Evolutionary conservation across 2,888 invertebrate genomes (phyloP), one percentile per base, ranked within the genome.

Genomic region (Brenthis daphne): DNA sequence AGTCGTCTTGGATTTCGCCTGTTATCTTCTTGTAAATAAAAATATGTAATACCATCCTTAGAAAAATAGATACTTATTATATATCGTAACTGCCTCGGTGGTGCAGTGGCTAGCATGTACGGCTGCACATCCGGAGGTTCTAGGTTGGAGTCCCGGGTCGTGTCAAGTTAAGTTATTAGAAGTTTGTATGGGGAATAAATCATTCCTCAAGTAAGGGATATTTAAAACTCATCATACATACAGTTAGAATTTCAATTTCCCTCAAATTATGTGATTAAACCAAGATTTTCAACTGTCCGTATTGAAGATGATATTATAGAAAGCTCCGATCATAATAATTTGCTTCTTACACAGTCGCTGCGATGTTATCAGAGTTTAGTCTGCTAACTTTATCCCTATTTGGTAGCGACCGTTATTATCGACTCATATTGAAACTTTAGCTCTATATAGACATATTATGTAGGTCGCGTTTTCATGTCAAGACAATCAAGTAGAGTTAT

Each of bases 401-500:
- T 61, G 61, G 67, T 37, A 24, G n/a, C 37, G 50, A 61, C 56
- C 67, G 67, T 61, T 67, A 67, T 50, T 33, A 56, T 67, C 50
- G n/a, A 67, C 56, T 67, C 43, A 61, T 67, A 67, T 67, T 63
- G 67, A 67, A 67, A 67, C 55, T 60, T 53, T 51, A 58, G 55
- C 61, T 53, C 2, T 33, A 61, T 63, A 69, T 53, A 65, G 65
- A 57, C 56, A 43, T 56, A 67, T 60, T 2, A 58, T 57, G 56
- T 67, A 66, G 69, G 69, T 61, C 60, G 60, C 43, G 55, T 57
- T 73, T 68, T 64, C 67, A 72, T 75, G 74, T 75, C 73, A 76
- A 75, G 76, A 73, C 68, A 73, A 75, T 73, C 77, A 69, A 75
- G 65, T 74, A 47, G 58, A 65, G 56, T 67, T 68, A 69, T 69